Evolutionary conservation across 2,888 invertebrate genomes (phyloP).

Genomic region (Sminthurinus aureus): DNA sequence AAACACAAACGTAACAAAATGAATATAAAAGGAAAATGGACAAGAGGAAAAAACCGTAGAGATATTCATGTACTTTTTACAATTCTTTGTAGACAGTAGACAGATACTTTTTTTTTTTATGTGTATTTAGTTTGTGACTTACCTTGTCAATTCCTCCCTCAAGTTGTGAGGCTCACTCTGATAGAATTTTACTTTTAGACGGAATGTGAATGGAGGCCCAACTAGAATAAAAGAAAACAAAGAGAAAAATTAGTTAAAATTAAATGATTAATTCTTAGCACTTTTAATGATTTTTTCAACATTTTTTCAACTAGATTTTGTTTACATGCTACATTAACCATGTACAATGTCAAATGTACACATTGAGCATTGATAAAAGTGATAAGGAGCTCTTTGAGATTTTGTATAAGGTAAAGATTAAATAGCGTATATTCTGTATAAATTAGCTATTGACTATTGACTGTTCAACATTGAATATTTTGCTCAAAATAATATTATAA

Average conservation of each 20-base stretch:
- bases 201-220: conserved; percentile 96
- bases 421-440: too few species aligned
- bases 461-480: too few species aligned
- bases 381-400: background rate
- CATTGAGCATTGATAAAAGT: background rate
- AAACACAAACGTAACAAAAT: background rate
- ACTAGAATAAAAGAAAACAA: conserved; percentile 69
- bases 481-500: too few species aligned
- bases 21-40: background rate
- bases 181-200: conserved; percentile 97
- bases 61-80: background rate
- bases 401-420: background rate
- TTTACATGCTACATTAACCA: background rate
- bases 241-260: background rate
- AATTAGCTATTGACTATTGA: too few species aligned
- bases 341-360: background rate
- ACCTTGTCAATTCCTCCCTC: conserved; percentile 93
- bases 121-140: conserved; percentile 42
- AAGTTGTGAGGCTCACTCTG: conserved; percentile 97
- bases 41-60: background rate
- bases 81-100: too few species aligned
- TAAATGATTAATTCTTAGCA: background rate
- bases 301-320: background rate
- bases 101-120: too few species aligned
- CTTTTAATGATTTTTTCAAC: background rate